Evolutionary conservation across 1,140 invertebrate genomes (phyloP), one percentile per base, ranked within the genome.

Genomic region (Sminthurinus signatus): DNA sequence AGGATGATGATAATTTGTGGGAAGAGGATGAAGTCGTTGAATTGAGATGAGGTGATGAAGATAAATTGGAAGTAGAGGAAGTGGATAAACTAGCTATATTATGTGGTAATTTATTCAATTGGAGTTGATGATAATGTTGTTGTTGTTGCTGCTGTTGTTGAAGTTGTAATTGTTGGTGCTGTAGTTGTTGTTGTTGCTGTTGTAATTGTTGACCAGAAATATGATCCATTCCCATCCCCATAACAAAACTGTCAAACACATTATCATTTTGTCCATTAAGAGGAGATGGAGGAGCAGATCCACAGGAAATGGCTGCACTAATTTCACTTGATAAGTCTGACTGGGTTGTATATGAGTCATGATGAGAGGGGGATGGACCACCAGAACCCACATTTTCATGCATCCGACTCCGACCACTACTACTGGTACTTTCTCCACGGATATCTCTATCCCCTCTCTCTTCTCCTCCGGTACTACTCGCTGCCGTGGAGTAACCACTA

Each of bases 301-400:
- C 80, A 21, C 86, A 87, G 43, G 85, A 86, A 64, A 88, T 88
- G 14, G 85, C 86, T 0, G 86, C 86, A 70, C 85, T 87, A 63
- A 88, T 88, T 73, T 88, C 87, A 42, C 84, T 85, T 39, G 85
- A 86, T 36, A 88, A 75, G 74, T 89, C 86, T 2, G 85, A 87
- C 74, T 87, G 85, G 44, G 85, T 86, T 68, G 78, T 21, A 82
- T 84, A 59, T 65, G 74, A 65, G n/a, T n/a, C n/a, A 64, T 72
- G 65, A 68, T 72, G 65, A 62, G 68, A 60, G 46, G 72, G 62
- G 64, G 67, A 71, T 50, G 64, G 68, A 3, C 65, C 68, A 8
- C 66, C 63, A 46, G 64, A 64, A 23, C 66, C 66, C n/a, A n/a
- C n/a, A n/a, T n/a, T n/a, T n/a, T n/a, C n/a, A n/a, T 19, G 68